These are phyloP conservation scores for Pseudochromis fuscus DNA, from an alignment of 2,797 vertebrate species.

Conservation along the genomic window DNA sequence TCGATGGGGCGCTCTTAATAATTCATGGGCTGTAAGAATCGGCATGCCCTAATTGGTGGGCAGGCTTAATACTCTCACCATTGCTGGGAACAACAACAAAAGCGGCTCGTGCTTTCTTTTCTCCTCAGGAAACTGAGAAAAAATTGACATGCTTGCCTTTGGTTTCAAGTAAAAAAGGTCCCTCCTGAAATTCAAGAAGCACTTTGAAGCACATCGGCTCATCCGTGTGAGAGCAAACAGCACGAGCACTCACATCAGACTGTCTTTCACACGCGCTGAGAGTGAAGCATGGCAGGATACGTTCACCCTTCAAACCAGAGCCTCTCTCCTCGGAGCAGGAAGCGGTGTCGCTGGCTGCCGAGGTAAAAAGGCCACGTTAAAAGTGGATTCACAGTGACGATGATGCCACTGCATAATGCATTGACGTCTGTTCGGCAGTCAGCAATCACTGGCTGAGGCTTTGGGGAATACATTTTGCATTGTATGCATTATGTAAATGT, in stretches of 20 bases:
- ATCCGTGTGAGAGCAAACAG: slow-evolving; percentile 43
- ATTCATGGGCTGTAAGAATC: slow-evolving; percentile 79
- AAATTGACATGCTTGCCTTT: slow-evolving; percentile 54
- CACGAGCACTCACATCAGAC: slow-evolving; percentile 39
- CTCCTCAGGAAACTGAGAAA: slow-evolving; percentile 34
- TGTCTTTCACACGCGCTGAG: slow-evolving; percentile 52
- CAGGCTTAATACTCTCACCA: slow-evolving; percentile 63
- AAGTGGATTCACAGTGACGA: slow-evolving; percentile 42
- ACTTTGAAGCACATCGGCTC: slow-evolving; percentile 59
- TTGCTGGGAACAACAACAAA: slow-evolving; percentile 69
- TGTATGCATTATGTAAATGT: slow-evolving; percentile 73
- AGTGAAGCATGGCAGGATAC: slow-evolving; percentile 40
- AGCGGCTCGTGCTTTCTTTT: slow-evolving; percentile 39
- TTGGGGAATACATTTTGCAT: slow-evolving; percentile 70
- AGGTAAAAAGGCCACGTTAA: slow-evolving; percentile 72
- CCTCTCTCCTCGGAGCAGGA: slow-evolving; percentile 33
- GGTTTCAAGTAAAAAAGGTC: slow-evolving; percentile 73
- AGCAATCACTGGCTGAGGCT: slow-evolving; percentile 63
- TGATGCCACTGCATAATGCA: slow-evolving; percentile 72
- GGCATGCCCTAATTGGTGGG: slow-evolving; percentile 78
- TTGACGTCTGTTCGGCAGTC: slow-evolving; percentile 66
- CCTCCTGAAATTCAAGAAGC: slow-evolving; percentile 69
- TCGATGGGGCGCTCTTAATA: slow-evolving; percentile 80
- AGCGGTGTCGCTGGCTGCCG: slow-evolving; percentile 32
- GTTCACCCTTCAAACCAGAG: slow-evolving; percentile 52